Conservation (phyloP, 1,140 invertebrate species). For the Apocrypta bakeri region DNA sequence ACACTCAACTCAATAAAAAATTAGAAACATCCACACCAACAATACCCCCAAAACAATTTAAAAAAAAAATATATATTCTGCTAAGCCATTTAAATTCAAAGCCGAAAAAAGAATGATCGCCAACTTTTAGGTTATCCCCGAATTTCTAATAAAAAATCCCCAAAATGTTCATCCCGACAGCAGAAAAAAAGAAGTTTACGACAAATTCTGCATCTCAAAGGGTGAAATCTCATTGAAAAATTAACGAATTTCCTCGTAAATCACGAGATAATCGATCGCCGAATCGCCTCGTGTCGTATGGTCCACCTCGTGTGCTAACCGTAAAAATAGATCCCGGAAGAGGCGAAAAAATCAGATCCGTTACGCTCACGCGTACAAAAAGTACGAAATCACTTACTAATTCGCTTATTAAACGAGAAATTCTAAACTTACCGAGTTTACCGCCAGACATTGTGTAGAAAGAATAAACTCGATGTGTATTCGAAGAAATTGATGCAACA, state of each 20-base stretch:
- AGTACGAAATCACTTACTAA: neutral
- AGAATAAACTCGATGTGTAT: slow-evolving; percentile 15
- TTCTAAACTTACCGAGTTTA: slow-evolving; percentile 55
- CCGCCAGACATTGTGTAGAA: slow-evolving; percentile 49
- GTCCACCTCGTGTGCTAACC: neutral
- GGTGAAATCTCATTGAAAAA: neutral
- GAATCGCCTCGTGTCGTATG: neutral
- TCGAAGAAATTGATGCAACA: slow-evolving; percentile 41
- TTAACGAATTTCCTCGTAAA: neutral
- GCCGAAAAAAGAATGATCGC: neutral
- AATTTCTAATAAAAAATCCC: neutral
- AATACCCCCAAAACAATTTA: neutral
- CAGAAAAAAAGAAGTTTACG: neutral
- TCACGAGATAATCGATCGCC: neutral
- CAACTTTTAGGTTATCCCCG: neutral
- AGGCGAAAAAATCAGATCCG: neutral
- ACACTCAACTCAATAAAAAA: no score
- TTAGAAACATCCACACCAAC: neutral
- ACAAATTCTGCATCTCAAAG: neutral
- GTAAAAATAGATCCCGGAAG: neutral
- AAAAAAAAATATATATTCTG: no score
- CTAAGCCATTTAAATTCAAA: neutral
- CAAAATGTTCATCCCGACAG: neutral
- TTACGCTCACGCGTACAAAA: neutral
- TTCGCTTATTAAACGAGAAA: neutral